Evolutionary conservation across 2,888 invertebrate species (phyloP), one percentile per base, ranked within the genome.

Genomic region (Cyclophora punctaria): DNA sequence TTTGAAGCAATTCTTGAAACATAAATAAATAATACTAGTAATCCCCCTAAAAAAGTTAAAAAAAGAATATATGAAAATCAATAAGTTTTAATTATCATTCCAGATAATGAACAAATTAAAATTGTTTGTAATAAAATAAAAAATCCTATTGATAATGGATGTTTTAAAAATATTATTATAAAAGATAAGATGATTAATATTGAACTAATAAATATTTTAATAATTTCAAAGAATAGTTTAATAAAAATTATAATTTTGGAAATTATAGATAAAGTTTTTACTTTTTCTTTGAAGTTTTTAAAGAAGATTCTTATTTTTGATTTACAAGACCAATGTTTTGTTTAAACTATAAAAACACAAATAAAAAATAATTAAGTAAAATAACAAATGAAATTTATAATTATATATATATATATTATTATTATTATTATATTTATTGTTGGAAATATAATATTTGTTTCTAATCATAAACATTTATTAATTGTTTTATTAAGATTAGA

Each of bases 301-400:
- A 90, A 77, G 78, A 69, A 54, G 48, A 44, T 61, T 77, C 79
- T 89, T 90, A 90, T 79, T 83, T 89, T 90, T 91, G 90, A 67
- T 90, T 92, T 92, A 92, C 91, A 92, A 92, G 89, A 92, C 89
- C 90, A 91, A 89, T 89, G 83, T 91, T 92, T 91, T 91, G 46
- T 64, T 89, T 91, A 91, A 91, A 91, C 88, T 92, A 91, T 91
- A 90, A 90, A 90, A 90, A 70, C 69, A 67, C 5, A 37, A 37
- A 37, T 37, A 37, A 37, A 4, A 4, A 37, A 37, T 37, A 37
- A 37, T 37, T 37, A 4, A 37, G n/a, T n/a, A n/a, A n/a, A 20
- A 20, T 1, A 58, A 54, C 35, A 44, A 51, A 47, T 88, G 79
- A 87, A 89, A 37, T 4, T 90, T 85, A 80, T 85, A 80, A 77